A percentile compares a stretch with the other conserved stretches of the same genome.
Conservation (phyloP, 2,113 vertebrate species). For the Plecturocebus donacophilus region DNA sequence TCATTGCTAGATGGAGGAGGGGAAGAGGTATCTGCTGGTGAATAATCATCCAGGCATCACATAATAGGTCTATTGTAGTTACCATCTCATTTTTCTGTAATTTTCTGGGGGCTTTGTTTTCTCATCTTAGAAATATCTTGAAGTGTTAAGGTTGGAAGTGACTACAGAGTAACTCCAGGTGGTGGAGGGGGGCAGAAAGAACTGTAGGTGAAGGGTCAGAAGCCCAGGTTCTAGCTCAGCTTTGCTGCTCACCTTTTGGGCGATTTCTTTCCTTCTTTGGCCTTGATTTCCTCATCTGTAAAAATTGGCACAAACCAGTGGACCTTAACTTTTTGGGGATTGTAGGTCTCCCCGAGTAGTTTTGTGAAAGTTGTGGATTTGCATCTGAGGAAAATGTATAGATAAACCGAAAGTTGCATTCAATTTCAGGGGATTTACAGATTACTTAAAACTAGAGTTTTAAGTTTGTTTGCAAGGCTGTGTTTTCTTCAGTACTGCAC, state of each 20-base stretch:
- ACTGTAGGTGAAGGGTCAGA: neutral
- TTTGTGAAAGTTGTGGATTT: conserved; percentile 7
- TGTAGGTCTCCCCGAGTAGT: neutral
- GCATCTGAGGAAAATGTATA: neutral
- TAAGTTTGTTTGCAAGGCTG: neutral
- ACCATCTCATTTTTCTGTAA: neutral
- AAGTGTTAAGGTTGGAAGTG: neutral
- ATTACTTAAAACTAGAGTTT: neutral
- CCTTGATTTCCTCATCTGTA: neutral
- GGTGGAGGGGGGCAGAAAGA: neutral
- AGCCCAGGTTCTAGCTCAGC: neutral
- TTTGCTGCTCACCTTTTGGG: neutral
- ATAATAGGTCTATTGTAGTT: neutral
- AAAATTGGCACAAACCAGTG: neutral
- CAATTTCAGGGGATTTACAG: neutral
- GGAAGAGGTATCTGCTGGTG: neutral
- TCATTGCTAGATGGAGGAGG: neutral
- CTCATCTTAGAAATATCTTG: neutral
- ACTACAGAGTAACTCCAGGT: neutral
- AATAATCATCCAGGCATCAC: neutral
- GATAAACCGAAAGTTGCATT: neutral
- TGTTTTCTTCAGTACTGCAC: neutral
- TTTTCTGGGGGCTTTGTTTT: neutral
- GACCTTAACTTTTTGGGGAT: neutral
- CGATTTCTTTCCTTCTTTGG: neutral